Conservation (phyloP, 2,888 invertebrate genomes). For the Polydrusus pterygomalis region DNA sequence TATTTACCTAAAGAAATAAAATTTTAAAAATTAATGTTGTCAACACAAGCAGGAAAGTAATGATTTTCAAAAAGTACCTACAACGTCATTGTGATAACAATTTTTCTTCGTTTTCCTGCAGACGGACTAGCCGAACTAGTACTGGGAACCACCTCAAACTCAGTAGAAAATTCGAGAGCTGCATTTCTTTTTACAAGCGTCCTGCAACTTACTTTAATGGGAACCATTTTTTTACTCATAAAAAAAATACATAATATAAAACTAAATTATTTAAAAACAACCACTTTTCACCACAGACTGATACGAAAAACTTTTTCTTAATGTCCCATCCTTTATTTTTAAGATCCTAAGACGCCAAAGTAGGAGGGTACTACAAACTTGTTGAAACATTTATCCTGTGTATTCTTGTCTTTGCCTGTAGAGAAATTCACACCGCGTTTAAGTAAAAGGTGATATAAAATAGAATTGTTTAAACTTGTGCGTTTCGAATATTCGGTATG, state of each 20-base stretch:
- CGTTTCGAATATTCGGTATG: neutral
- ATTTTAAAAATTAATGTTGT: neutral
- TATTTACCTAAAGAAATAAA: too few relatives aligned
- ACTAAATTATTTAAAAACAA: neutral
- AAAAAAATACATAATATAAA: neutral
- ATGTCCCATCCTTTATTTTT: neutral
- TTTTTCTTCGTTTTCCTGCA: conserved; percentile 34
- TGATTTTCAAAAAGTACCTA: conserved; percentile 21
- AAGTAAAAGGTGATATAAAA: conserved; percentile 4
- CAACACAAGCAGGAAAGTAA: too few relatives aligned
- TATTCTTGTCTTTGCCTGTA: conserved; percentile 24
- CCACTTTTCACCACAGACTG: neutral
- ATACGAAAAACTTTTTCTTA: conserved; percentile 6
- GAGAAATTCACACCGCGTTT: neutral
- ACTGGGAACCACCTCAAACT: conserved; percentile 22
- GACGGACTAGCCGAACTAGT: conserved; percentile 31
- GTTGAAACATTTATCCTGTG: conserved; percentile 6
- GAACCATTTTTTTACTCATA: conserved; percentile 31
- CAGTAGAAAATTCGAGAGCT: conserved; percentile 29
- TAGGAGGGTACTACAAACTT: conserved; percentile 23
- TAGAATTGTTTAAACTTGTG: conserved; percentile 18
- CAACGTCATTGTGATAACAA: conserved; percentile 36
- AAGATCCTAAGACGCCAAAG: neutral
- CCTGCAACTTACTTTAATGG: conserved; percentile 22
- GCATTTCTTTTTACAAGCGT: conserved; percentile 21